Evolutionary conservation across 2,113 vertebrate genomes (phyloP).

Genomic region (Oriolus oriolus): DNA sequence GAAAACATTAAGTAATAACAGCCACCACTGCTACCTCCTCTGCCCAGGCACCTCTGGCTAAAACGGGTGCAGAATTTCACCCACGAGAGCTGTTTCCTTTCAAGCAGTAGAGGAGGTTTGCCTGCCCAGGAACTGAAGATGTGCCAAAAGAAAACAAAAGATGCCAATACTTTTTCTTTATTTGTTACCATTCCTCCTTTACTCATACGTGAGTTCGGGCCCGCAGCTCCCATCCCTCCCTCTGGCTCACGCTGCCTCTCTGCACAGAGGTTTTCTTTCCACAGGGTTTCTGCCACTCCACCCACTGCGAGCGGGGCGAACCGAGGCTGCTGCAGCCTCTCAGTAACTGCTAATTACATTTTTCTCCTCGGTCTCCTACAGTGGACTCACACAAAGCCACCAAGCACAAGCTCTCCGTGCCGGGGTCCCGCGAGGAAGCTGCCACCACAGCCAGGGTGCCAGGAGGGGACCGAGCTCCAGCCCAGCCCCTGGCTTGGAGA

Average conservation of each 20-base stretch:
- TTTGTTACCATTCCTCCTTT: background rate
- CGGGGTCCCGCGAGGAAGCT: accelerated
- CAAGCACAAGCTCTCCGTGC: background rate
- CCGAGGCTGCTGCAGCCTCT: background rate
- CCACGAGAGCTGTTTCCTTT: background rate
- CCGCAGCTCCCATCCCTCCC: background rate
- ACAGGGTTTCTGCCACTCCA: background rate
- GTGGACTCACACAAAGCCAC: background rate
- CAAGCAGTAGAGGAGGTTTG: background rate
- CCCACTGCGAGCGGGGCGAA: accelerated
- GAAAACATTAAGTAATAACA: background rate
- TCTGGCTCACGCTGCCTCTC: background rate
- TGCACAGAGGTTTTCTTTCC: background rate
- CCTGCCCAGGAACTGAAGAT: background rate
- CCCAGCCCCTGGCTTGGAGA: background rate
- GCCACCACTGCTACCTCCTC: background rate
- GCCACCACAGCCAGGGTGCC: background rate
- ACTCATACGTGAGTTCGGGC: background rate
- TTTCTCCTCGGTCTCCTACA: background rate
- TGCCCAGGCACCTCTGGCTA: background rate
- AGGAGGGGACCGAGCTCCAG: background rate
- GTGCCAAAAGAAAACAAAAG: background rate
- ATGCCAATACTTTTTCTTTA: background rate
- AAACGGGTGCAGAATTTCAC: background rate
- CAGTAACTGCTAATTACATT: background rate